These are phyloP conservation scores for Melozone crissalis DNA, from an alignment of 2,113 vertebrate genomes.

Conservation along the genomic window DNA sequence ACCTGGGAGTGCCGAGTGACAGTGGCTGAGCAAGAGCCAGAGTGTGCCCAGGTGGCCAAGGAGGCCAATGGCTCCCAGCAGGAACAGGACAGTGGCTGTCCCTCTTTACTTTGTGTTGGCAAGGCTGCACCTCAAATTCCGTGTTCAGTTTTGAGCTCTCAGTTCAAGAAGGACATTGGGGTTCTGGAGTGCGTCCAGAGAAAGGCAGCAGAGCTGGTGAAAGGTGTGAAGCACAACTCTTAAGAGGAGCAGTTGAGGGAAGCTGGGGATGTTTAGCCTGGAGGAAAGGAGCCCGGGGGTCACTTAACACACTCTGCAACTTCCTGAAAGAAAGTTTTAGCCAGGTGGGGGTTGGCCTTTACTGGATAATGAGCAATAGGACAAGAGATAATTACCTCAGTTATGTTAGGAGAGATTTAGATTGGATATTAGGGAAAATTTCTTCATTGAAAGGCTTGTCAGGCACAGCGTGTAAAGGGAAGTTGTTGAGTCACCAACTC, in stretches of 20 bases:
- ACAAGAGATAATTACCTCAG: neutral
- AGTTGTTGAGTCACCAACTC: rapidly evolving
- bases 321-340: neutral
- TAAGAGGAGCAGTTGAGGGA: neutral
- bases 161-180: neutral
- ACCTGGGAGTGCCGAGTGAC: neutral
- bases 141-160: neutral
- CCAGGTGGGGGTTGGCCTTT: neutral
- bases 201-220: rapidly evolving
- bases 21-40: neutral
- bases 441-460: neutral
- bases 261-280: neutral
- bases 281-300: neutral
- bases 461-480: neutral
- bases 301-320: neutral
- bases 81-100: neutral
- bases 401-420: neutral
- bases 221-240: neutral
- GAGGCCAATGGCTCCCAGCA: neutral
- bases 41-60: neutral
- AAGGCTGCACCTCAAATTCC: neutral
- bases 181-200: neutral
- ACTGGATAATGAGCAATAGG: neutral
- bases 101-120: rapidly evolving
- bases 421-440: neutral